Base-by-base conservation (phyloP, 2,888 invertebrate genomes). In the Polyploca ridens region DNA sequence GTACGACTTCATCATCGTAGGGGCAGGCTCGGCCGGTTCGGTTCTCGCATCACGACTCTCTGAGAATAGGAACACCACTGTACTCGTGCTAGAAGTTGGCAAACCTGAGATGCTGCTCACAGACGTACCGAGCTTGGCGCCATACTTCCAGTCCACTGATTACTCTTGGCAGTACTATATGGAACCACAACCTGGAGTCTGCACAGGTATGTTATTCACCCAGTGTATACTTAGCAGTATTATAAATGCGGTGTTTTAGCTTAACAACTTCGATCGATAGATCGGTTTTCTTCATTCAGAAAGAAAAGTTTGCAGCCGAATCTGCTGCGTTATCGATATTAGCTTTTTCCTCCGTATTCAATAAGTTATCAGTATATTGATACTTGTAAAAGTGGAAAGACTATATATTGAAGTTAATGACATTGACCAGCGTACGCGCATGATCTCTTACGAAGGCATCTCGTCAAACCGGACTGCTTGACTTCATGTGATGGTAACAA, bases 121-220 rank as follows among this genome's bases (percentile, higher is more conserved):
- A 3, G 95, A 95, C 66, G 84, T 96, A 5, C 96, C 96, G 0
- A 84, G 93, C 0, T 65, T 95, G 64, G 95, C 95, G 0, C 93
- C 94, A 0, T 95, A 94, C 78, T 94, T 96, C 62, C 96, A 96
- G 74, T 83, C 94, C 58, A 95, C 95, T 0, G 94, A 95, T 58
- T 96, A 95, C 77, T 95, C 96, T 71, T 97, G 97, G 97, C 95
- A 95, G 61, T 97, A 96, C 85, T 94, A 94, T 60, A 96, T 96
- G 69, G 95, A 96, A 74, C 95, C 95, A 0, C 96, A 97, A 75
- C 89, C 92, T 0, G 91, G 91, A 19, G 94, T 96, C 1, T 97
- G 97, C 67, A 88, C 91, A 63, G 95, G 96, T 94, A 71, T 72
- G 66, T 68, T 16, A 62, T 44, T 58, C 10, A 35, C 58, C 44